These are phyloP conservation scores for Ophiodon elongatus DNA, from an alignment of 2,113 vertebrate species.

Conservation along the genomic window DNA sequence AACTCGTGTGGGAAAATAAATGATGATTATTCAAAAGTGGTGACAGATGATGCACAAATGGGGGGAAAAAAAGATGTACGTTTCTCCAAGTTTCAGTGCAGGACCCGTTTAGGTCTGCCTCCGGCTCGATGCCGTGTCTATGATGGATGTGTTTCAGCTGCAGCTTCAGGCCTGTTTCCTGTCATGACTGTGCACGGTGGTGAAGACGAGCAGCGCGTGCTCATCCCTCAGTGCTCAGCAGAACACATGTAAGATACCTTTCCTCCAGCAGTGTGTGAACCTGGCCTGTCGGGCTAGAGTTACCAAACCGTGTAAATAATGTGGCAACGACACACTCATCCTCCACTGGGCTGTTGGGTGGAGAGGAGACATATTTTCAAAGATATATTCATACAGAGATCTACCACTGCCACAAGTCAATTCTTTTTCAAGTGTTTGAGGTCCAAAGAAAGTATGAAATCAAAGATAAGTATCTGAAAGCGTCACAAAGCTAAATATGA, in stretches of 20 bases:
- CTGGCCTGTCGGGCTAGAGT: conserved; percentile 6
- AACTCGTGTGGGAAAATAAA: background rate
- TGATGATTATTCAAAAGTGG: background rate
- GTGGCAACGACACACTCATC: background rate
- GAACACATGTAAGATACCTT: conserved; percentile 46
- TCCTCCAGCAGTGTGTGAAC: conserved; percentile 14
- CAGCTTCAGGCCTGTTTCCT: background rate
- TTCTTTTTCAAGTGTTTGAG: conserved; percentile 35
- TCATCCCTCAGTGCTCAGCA: conserved; percentile 27
- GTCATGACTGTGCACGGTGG: background rate
- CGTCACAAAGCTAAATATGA: background rate
- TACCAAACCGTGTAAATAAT: background rate
- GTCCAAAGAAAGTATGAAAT: background rate
- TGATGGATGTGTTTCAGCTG: background rate
- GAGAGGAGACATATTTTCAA: background rate
- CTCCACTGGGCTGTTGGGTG: background rate
- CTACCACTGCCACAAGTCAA: background rate
- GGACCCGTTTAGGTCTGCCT: background rate
- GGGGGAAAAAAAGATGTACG: background rate
- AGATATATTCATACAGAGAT: background rate
- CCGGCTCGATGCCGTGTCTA: background rate
- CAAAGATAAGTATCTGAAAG: background rate
- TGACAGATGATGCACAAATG: too few species aligned
- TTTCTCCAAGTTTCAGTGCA: background rate
- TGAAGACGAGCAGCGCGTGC: background rate